Evolutionary conservation across 2,888 invertebrate species (phyloP).

Genomic region (Autographa gamma): DNA sequence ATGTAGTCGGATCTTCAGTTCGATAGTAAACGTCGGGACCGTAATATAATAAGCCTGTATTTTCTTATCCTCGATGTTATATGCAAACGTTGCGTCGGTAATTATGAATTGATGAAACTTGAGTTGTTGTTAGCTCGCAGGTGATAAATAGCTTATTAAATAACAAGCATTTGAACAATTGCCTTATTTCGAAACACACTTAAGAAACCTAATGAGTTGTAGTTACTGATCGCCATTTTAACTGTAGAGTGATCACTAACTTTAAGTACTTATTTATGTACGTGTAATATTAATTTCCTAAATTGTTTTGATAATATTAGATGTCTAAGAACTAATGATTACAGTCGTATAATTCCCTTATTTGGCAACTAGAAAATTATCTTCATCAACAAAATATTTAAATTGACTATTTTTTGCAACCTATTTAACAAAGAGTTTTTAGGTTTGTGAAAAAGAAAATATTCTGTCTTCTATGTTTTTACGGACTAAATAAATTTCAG

Average conservation of each 20-base stretch:
- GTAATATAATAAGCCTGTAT: background rate
- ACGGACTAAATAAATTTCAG: too few species aligned
- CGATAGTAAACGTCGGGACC: conserved; percentile 1
- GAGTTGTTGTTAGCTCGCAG: conserved; percentile 1
- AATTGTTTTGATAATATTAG: background rate
- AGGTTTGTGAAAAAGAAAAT: too few species aligned
- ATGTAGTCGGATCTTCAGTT: background rate
- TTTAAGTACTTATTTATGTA: background rate
- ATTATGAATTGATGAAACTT: conserved; percentile 8
- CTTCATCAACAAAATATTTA: too few species aligned
- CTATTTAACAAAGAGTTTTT: too few species aligned
- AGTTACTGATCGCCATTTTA: conserved; percentile 2
- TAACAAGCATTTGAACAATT: conserved; percentile 2
- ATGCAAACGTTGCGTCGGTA: background rate
- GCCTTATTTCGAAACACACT: conserved; percentile 6
- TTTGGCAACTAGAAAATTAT: too few species aligned
- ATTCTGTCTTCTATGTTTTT: too few species aligned
- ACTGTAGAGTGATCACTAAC: background rate
- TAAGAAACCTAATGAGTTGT: conserved; percentile 2
- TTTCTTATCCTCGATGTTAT: background rate
- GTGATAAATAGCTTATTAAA: background rate
- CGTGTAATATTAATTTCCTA: background rate
- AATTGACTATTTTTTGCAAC: too few species aligned
- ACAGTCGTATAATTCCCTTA: too few species aligned
- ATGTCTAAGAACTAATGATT: background rate